Base-by-base conservation (phyloP, 2,797 vertebrate species). In the Eulemur mongoz region DNA sequence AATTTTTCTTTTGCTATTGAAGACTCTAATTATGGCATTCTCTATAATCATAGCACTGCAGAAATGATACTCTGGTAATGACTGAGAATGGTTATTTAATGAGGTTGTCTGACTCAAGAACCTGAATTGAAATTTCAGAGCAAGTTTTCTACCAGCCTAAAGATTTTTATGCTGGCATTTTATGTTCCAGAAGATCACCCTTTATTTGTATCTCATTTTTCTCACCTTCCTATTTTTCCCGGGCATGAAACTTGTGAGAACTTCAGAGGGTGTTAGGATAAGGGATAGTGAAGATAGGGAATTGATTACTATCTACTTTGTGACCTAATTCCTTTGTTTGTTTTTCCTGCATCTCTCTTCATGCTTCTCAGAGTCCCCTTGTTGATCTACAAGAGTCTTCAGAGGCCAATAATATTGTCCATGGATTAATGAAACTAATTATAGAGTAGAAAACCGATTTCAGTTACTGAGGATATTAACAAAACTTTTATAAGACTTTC, bases 11-110 rank as follows among this genome's bases (percentile, higher is more conserved):
- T 93, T 96, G 89, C 83, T 83, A 61, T 83, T 83, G 82, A 93
- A 95, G 32, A 63, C 91, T 93, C 69, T 96, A 96, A 97, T 96
- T 92, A 96, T 80, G 81, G 57, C 32, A 75, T 95, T 96, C 40
- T 92, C 90, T 91, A 7, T 96, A 92, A 95, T 96, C 79, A 84
- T 10, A 94, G 30, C 63, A 88, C 45, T 95, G 35, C 35, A 95
- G 78, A 97, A 95, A 97, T 67, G 35, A 96, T 79, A 86, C 35
- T 87, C 70, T 85, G 32, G n/a, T 84, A 93, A 93, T 88, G 92
- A 92, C 80, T 93, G 67, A 90, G 45, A 94, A 94, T 79, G 27
- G 48, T 83, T 63, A 10, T 91, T 96, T 94, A 85, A 91, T 91
- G 69, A 97, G 63, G 30, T 83, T 92, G 88, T 85, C 38, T 91